Evolutionary conservation across 2,888 invertebrate genomes (phyloP).

Genomic region (Morpho helenor): DNA sequence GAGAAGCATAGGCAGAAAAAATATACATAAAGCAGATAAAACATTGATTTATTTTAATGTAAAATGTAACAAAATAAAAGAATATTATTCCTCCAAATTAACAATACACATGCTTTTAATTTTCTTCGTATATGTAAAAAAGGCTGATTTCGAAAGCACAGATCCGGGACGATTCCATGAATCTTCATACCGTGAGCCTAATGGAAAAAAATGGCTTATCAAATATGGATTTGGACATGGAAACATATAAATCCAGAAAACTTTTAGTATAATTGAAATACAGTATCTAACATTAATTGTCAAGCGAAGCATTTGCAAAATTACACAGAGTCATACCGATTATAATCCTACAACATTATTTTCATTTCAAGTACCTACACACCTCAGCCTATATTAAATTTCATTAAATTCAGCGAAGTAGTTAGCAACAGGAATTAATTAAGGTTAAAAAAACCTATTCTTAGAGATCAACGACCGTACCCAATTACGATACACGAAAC

Average conservation of each 20-base stretch:
- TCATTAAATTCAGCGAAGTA: too few relatives aligned
- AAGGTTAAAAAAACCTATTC: too few relatives aligned
- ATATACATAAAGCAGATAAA: constrained; percentile 47
- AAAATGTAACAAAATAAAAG: constrained; percentile 38
- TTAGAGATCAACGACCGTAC: too few relatives aligned
- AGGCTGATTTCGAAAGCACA: constrained; percentile 45
- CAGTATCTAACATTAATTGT: too few relatives aligned
- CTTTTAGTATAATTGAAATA: not conserved
- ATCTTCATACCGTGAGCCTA: constrained; percentile 76
- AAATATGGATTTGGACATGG: constrained; percentile 69
- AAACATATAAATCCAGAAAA: constrained; percentile 28
- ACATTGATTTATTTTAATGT: constrained; percentile 61
- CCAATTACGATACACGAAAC: too few relatives aligned
- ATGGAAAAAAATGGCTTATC: constrained; percentile 58
- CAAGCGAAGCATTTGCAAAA: too few relatives aligned
- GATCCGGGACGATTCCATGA: constrained; percentile 44
- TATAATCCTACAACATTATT: too few relatives aligned
- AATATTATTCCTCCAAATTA: constrained; percentile 56
- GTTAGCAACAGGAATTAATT: too few relatives aligned
- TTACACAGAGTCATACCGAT: too few relatives aligned
- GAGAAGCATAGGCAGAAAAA: constrained; percentile 33
- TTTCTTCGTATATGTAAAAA: constrained; percentile 64
- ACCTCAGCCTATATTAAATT: too few relatives aligned
- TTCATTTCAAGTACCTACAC: too few relatives aligned
- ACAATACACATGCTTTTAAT: constrained; percentile 45